These are phyloP conservation scores for Parelbella ahira DNA, from an alignment of 2,888 invertebrate species.

Conservation along the genomic window DNA sequence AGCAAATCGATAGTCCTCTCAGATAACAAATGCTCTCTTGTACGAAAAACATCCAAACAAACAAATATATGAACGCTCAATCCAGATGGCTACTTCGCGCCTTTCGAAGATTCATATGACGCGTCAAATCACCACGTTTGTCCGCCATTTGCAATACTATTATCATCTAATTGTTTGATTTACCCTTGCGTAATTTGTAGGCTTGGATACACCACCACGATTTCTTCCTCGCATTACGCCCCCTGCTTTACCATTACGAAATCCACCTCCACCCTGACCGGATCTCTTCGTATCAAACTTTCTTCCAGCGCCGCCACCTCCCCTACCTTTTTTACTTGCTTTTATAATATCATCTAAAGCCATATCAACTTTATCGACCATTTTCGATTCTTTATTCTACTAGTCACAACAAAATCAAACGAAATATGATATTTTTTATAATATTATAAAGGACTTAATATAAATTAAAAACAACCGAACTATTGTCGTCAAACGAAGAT, in stretches of 20 bases:
- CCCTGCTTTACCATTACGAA: slow-evolving; percentile 77
- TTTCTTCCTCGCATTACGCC: slow-evolving; percentile 85
- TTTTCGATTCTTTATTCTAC: slow-evolving; percentile 62
- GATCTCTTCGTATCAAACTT: slow-evolving; percentile 63
- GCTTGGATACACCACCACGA: slow-evolving; percentile 85
- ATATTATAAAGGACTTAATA: too few species aligned
- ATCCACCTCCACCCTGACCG: slow-evolving; percentile 68
- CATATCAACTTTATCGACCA: slow-evolving; percentile 98
- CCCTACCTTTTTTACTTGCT: slow-evolving; percentile 86
- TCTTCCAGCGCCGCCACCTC: slow-evolving; percentile 80
- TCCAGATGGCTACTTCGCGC: slow-evolving; percentile 11
- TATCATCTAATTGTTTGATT: slow-evolving; percentile 62
- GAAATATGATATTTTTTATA: too few species aligned
- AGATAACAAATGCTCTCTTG: neutral
- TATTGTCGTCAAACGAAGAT: too few species aligned
- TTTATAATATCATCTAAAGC: slow-evolving; percentile 98
- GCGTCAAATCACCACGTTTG: slow-evolving; percentile 62
- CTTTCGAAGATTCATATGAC: slow-evolving; percentile 36
- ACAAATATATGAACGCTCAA: neutral
- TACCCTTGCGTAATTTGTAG: slow-evolving; percentile 85
- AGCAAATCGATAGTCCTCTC: too few species aligned
- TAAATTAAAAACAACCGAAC: too few species aligned
- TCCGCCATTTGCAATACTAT: slow-evolving; percentile 73
- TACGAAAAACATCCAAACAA: slow-evolving; percentile 1
- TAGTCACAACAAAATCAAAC: neutral